Conservation (phyloP, 2,888 invertebrate species). For the Deroplatys truncata region DNA sequence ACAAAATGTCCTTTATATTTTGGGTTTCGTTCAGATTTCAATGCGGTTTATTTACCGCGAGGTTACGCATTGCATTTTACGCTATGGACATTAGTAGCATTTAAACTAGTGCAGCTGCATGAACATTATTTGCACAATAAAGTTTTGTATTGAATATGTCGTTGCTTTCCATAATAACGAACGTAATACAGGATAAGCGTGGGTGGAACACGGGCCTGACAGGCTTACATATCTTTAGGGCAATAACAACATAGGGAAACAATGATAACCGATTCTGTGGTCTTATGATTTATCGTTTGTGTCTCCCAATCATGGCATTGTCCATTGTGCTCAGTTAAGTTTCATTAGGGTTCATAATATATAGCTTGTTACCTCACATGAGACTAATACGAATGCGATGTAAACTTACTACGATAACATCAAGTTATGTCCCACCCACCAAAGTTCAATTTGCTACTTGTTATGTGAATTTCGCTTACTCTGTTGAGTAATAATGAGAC, state of each 20-base stretch:
- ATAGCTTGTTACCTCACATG: neutral
- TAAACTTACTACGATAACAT: neutral
- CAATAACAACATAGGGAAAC: neutral
- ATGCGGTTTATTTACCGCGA: too few relatives aligned
- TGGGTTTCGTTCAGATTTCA: too few relatives aligned
- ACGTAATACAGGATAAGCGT: neutral
- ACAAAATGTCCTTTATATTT: too few relatives aligned
- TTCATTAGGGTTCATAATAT: neutral
- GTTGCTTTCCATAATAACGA: neutral
- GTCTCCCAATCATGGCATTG: neutral
- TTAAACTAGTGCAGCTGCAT: too few relatives aligned
- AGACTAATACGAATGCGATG: too few relatives aligned
- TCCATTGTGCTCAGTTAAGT: neutral
- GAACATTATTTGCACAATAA: too few relatives aligned
- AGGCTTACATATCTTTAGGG: neutral
- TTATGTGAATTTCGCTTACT: neutral
- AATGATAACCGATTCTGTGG: neutral
- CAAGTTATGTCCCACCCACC: neutral
- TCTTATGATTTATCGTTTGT: neutral
- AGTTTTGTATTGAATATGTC: too few relatives aligned
- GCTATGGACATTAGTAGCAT: too few relatives aligned
- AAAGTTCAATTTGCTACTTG: neutral
- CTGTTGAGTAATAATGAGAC: too few relatives aligned
- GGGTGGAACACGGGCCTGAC: neutral
- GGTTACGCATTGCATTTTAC: too few relatives aligned